Percentiles rank a stretch among this genome's conserved stretches.
phyloP scores from a whole-genome alignment of 1,140 invertebrate genomes.

The Saxidomus purpurata region DNA sequence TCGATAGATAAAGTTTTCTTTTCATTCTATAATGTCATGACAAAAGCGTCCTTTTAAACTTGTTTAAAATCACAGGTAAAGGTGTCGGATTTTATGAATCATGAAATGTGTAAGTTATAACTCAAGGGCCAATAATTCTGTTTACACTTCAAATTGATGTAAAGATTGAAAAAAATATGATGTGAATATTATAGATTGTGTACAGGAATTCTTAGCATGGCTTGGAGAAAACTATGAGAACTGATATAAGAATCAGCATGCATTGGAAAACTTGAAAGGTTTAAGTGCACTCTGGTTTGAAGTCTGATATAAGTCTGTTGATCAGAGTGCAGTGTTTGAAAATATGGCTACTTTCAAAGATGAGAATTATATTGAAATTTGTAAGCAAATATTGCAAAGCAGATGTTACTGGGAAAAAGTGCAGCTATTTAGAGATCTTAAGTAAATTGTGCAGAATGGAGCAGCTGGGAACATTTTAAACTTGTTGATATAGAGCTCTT shows the following conservation, averaged over 20 bases:
- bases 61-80: constrained; percentile 19
- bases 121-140: constrained; percentile 26
- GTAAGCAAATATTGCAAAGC: background rate
- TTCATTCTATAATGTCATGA: background rate
- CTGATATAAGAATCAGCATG: too few relatives aligned
- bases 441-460: too few relatives aligned
- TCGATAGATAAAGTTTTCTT: background rate
- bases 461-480: background rate
- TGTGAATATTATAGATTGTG: background rate
- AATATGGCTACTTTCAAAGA: background rate
- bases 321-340: too few relatives aligned
- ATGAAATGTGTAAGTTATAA: background rate
- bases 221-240: too few relatives aligned
- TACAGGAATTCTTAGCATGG: background rate
- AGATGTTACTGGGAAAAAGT: background rate
- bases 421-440: too few relatives aligned
- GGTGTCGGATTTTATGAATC: background rate
- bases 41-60: background rate
- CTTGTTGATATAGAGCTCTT: constrained; percentile 27
- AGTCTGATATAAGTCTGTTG: too few relatives aligned
- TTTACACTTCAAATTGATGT: background rate
- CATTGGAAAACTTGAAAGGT: too few relatives aligned
- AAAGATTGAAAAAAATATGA: background rate
- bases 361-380: too few relatives aligned
- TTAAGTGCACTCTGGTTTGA: too few relatives aligned